Conservation (phyloP, 2,797 vertebrate genomes). For the Anniella stebbinsi region DNA sequence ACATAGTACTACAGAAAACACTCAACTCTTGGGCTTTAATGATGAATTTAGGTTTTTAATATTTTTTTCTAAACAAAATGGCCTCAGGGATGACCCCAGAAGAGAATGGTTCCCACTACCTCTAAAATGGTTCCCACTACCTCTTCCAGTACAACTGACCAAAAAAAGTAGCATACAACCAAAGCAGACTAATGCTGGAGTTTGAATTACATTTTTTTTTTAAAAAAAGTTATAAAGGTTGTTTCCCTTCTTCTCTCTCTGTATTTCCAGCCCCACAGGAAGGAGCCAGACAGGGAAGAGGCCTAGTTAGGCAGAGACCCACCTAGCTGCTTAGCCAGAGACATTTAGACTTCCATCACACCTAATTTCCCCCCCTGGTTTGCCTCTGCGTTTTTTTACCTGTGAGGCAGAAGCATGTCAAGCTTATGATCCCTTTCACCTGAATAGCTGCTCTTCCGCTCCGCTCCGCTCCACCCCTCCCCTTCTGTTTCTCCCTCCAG, state of each 20-base stretch:
- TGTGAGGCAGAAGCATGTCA: too few relatives aligned
- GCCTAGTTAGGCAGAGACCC: neutral
- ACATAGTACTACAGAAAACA: too few relatives aligned
- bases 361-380: too few relatives aligned
- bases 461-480: too few relatives aligned
- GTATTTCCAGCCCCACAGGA: neutral
- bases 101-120: neutral
- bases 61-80: neutral
- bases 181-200: neutral
- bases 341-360: too few relatives aligned
- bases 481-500: too few relatives aligned
- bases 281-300: neutral
- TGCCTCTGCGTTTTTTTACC: too few relatives aligned
- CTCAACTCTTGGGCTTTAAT: neutral
- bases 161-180: neutral
- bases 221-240: neutral
- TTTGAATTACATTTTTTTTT: neutral
- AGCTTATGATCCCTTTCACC: too few relatives aligned
- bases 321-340: neutral
- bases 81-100: neutral
- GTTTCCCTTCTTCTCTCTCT: neutral
- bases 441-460: too few relatives aligned
- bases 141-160: neutral
- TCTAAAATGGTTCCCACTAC: neutral
- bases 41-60: neutral